Percentiles rank a stretch among this genome's conserved stretches.
Evolutionary conservation across 2,113 vertebrate genomes (phyloP).

Genomic region (Phodopus roborovskii): DNA sequence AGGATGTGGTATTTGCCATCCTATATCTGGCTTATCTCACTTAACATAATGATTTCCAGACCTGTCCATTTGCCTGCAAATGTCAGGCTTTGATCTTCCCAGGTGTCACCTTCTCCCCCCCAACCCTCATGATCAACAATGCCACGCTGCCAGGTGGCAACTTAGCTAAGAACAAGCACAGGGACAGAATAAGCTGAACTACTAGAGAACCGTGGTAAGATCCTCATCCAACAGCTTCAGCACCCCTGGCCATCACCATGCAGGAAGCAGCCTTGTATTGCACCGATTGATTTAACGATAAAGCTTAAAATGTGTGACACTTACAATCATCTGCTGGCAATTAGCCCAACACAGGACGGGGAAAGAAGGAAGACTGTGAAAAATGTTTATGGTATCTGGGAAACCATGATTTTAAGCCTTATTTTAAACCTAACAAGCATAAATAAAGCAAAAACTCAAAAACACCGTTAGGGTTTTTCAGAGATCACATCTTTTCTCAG

Average conservation of each 20-base stretch:
- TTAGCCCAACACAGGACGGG: neutral
- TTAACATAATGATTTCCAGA: neutral
- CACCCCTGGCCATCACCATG: neutral
- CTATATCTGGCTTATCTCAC: neutral
- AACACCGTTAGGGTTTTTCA: neutral
- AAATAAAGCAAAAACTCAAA: neutral
- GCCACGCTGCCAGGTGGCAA: neutral
- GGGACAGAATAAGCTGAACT: neutral
- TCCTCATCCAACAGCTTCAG: neutral
- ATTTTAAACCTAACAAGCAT: constrained; percentile 39
- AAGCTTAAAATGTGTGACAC: constrained; percentile 57
- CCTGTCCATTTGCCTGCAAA: neutral
- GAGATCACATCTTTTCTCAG: neutral
- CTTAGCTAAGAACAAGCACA: neutral
- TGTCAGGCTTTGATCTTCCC: neutral
- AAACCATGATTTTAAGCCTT: constrained; percentile 45
- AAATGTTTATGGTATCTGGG: constrained; percentile 24
- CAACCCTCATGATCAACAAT: neutral
- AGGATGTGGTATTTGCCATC: neutral
- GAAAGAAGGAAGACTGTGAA: neutral
- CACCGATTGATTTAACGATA: constrained; percentile 50
- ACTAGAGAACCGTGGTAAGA: neutral
- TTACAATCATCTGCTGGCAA: constrained; percentile 50
- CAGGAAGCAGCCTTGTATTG: neutral
- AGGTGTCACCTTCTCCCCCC: neutral